Base-by-base conservation (phyloP, 2,888 invertebrate species). In the Xylota sylvarum region DNA sequence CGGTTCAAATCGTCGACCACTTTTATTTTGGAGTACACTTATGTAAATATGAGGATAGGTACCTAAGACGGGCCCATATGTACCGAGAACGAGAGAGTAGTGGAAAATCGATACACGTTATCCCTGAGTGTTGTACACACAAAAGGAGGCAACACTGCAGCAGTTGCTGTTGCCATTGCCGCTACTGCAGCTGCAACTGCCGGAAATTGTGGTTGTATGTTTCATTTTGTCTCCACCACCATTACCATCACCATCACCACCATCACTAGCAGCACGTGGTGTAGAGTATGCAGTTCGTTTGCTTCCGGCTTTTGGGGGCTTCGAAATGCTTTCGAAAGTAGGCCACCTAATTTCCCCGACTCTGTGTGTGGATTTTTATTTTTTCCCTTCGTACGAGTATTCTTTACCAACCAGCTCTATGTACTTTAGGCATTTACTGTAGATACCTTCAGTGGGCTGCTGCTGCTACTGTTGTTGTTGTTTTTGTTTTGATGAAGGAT, bases 41-140 rank as follows among this genome's bases (percentile, higher is more conserved):
- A 65, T 78, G 52, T 77, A 72, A 78, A 83, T 76, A 69, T 58
- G 55, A 77, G 77, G 78, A 70, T 72, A n/a, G n/a, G n/a, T n/a
- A 78, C 78, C 52, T 55, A 58, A 76, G 77, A 78, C 65, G 43
- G 35, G 32, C 60, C 30, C 43, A 37, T 72, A 37, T 65, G n/a
- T 76, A 62, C 67, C 46, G 12, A 40, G 30, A 14, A 50, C 6
- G 52, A 48, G 60, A 52, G n/a, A 19, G 60, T 77, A 65, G 83
- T 83, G 83, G 60, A 83, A 83, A 83, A 83, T 83, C 83, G 72
- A 83, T 83, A 78, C 64, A 65, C 72, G 60, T 83, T 83, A 83
- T 83, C 78, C 83, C 78, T 78, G 78, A 83, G 77, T 83, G 70
- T 58, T 70, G 30, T 72, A n/a, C 37, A 77, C 72, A 83, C 70